A percentile compares a stretch with the other conserved stretches of the same genome.
Evolutionary conservation across 2,888 invertebrate species (phyloP).

Genomic region (Heteromyza rotundicornis): DNA sequence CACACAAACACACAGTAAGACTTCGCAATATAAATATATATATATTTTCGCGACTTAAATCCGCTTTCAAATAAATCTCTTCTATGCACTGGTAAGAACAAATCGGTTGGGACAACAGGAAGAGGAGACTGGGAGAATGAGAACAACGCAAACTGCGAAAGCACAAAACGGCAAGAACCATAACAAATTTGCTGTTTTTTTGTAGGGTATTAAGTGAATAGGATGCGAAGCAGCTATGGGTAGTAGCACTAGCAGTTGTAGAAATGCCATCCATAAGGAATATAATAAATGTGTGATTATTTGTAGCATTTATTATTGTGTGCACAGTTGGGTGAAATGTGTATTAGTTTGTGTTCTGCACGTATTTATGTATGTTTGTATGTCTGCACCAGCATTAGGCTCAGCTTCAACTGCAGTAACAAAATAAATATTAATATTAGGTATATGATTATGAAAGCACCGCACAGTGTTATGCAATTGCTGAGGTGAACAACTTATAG

Average conservation of each 20-base stretch:
- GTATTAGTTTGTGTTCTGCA: neutral
- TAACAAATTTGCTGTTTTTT: conserved; percentile 31
- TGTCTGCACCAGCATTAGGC: conserved; percentile 12
- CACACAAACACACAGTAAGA: neutral
- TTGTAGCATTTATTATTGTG: conserved; percentile 43
- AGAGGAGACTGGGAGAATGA: neutral
- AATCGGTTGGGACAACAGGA: conserved; percentile 1
- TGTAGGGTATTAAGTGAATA: conserved; percentile 29
- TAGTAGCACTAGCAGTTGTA: neutral
- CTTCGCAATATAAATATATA: too few species aligned
- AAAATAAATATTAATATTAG: too few species aligned
- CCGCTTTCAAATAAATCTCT: neutral
- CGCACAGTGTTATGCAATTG: too few species aligned
- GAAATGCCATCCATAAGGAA: conserved; percentile 27
- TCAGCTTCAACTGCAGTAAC: neutral
- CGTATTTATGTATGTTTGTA: conserved; percentile 1
- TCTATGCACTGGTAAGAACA: neutral
- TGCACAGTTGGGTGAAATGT: neutral
- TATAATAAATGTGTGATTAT: conserved; percentile 52
- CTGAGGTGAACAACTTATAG: too few species aligned
- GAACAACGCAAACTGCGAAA: neutral
- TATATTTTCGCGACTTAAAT: neutral
- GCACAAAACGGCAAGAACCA: neutral
- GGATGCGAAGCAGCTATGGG: neutral
- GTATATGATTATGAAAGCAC: too few species aligned